These are phyloP conservation scores for Dorcus parallelipipedus DNA, from an alignment of 2,888 invertebrate genomes.

Conservation along the genomic window DNA sequence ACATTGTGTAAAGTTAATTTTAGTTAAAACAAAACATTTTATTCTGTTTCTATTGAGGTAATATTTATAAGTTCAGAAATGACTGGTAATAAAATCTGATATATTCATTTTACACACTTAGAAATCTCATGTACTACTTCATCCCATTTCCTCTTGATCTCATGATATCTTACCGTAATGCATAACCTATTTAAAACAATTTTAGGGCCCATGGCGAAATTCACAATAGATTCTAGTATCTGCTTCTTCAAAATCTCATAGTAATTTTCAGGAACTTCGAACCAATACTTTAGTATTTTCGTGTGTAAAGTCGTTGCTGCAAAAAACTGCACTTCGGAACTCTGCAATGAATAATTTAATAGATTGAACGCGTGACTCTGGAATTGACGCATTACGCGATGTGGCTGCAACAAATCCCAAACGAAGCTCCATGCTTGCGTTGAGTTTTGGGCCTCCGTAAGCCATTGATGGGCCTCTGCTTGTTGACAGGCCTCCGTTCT, in stretches of 20 bases:
- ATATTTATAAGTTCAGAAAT: too few species aligned
- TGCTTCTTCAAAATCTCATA: slow-evolving; percentile 74
- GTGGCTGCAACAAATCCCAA: slow-evolving; percentile 81
- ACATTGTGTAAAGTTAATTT: too few species aligned
- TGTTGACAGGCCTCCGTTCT: slow-evolving; percentile 61
- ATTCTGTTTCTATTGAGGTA: too few species aligned
- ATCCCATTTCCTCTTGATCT: too few species aligned
- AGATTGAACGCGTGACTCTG: background rate
- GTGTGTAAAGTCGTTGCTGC: slow-evolving; percentile 87
- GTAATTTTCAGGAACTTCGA: slow-evolving; percentile 78
- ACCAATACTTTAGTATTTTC: slow-evolving; percentile 85
- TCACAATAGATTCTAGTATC: slow-evolving; percentile 72
- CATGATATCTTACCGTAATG: slow-evolving; percentile 66
- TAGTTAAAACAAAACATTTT: too few species aligned
- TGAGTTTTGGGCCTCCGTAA: slow-evolving; percentile 80
- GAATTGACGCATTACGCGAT: slow-evolving; percentile 60
- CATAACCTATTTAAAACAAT: slow-evolving; percentile 83
- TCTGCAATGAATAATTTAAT: slow-evolving; percentile 50
- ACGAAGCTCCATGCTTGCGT: slow-evolving; percentile 90
- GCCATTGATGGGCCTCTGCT: slow-evolving; percentile 79
- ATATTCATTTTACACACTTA: too few species aligned
- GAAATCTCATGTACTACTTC: too few species aligned
- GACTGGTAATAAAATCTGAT: too few species aligned
- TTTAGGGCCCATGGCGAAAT: slow-evolving; percentile 77
- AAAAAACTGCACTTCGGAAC: slow-evolving; percentile 89